Conservation (phyloP, 2,113 vertebrate species). For the Callopanchax toddi region DNA sequence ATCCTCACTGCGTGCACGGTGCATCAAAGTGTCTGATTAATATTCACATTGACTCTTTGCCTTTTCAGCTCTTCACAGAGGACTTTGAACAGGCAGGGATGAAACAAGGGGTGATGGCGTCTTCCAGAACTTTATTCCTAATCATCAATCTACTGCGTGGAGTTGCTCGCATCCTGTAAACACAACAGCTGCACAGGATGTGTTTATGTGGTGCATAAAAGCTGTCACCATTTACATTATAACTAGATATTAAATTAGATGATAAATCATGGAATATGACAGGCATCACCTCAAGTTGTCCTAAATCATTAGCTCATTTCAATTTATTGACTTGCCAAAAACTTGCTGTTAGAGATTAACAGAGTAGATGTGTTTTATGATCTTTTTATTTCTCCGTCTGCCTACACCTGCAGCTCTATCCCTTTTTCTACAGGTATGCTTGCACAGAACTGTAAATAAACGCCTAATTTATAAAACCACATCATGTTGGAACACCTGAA, state of each 20-base stretch:
- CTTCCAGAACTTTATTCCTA: not conserved
- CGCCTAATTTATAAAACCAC: not conserved
- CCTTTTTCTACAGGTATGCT: not conserved
- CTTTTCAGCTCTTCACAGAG: not conserved
- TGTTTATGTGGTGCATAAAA: too few relatives aligned
- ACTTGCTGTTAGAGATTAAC: not conserved
- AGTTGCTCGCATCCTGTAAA: not conserved
- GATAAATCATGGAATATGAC: too few relatives aligned
- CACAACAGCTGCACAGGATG: not conserved
- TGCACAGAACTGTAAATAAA: not conserved
- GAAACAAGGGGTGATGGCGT: not conserved
- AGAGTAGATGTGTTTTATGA: not conserved
- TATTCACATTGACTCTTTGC: not conserved
- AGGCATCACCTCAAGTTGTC: too few relatives aligned
- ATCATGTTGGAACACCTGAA: constrained; percentile 18
- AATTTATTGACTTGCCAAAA: too few relatives aligned
- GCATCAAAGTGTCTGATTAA: not conserved
- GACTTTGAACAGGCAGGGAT: not conserved
- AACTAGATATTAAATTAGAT: not conserved
- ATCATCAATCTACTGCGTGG: not conserved
- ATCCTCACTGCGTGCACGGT: not conserved
- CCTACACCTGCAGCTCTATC: not conserved
- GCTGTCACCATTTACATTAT: not conserved
- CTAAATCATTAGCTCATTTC: too few relatives aligned
- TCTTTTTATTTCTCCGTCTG: not conserved